A percentile compares a stretch with the other conserved stretches of the same genome.
These are phyloP conservation scores for Crocallis elinguaria DNA, from an alignment of 2,888 invertebrate species.

Conservation along the genomic window DNA sequence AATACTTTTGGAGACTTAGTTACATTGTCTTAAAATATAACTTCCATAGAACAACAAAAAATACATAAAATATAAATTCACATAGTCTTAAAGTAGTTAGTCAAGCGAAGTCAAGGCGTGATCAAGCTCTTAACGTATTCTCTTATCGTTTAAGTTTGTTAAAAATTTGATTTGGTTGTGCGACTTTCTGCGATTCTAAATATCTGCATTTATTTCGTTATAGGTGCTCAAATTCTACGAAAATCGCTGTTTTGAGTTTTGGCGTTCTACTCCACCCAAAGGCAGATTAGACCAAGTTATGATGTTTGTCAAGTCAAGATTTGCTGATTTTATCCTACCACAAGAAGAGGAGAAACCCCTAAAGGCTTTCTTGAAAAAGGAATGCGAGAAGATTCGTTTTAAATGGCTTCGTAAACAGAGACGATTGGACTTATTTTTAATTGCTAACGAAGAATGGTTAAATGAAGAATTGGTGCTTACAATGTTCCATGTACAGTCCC, in stretches of 20 bases:
- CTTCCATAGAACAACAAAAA: conserved; percentile 3
- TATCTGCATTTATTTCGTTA: conserved; percentile 8
- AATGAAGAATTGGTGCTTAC: conserved; percentile 9
- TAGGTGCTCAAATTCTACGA: conserved; percentile 19
- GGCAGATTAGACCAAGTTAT: conserved; percentile 20
- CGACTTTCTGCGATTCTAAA: conserved; percentile 9
- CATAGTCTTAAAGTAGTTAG: conserved; percentile 1
- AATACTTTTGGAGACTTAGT: background rate
- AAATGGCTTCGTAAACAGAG: conserved; percentile 18
- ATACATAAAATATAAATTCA: background rate
- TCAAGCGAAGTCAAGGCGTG: background rate
- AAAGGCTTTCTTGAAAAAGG: conserved; percentile 8
- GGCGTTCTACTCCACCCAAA: conserved; percentile 22
- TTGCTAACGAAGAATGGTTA: conserved; percentile 7
- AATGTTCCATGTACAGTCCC: background rate
- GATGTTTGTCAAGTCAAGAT: conserved; percentile 14
- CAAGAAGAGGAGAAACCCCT: conserved; percentile 8
- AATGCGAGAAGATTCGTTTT: conserved; percentile 19
- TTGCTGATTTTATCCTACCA: conserved; percentile 1
- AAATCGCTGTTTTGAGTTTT: conserved; percentile 17
- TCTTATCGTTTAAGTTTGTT: conserved; percentile 1
- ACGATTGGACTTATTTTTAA: conserved; percentile 20
- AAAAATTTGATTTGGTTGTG: conserved; percentile 1
- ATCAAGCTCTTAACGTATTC: background rate
- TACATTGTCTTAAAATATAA: conserved; percentile 3